Evolutionary conservation across 2,797 vertebrate species (phyloP).

Genomic region (Alauda arvensis): DNA sequence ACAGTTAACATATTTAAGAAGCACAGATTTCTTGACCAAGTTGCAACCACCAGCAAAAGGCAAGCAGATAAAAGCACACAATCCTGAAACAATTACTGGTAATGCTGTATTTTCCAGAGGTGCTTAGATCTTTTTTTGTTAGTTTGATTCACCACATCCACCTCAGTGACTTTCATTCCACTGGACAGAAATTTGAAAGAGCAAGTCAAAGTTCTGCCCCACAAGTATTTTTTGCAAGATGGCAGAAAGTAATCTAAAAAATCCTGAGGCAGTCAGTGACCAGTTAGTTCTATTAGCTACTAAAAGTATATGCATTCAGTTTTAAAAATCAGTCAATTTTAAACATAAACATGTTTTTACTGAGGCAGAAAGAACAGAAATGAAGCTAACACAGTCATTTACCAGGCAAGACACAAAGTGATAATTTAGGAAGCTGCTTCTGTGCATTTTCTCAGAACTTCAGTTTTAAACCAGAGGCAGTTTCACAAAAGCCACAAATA

Average conservation of each 20-base stretch:
- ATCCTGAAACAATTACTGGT: background rate
- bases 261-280: background rate
- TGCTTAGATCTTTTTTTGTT: background rate
- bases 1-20: background rate
- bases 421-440: background rate
- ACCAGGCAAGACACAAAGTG: background rate
- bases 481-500: background rate
- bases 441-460: background rate
- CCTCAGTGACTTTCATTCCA: background rate
- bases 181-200: background rate
- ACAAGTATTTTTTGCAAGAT: background rate
- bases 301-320: background rate
- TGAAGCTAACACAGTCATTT: background rate
- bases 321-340: background rate
- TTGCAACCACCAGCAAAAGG: background rate
- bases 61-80: background rate
- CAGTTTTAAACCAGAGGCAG: background rate
- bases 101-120: background rate
- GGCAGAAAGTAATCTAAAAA: background rate
- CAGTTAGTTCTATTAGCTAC: background rate
- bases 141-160: background rate
- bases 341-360: background rate
- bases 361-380: background rate
- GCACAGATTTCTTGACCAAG: background rate
- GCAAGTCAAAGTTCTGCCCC: background rate